Evolutionary conservation across 1,140 invertebrate genomes (phyloP).

Genomic region (Brachionus asplanchnoidis): DNA sequence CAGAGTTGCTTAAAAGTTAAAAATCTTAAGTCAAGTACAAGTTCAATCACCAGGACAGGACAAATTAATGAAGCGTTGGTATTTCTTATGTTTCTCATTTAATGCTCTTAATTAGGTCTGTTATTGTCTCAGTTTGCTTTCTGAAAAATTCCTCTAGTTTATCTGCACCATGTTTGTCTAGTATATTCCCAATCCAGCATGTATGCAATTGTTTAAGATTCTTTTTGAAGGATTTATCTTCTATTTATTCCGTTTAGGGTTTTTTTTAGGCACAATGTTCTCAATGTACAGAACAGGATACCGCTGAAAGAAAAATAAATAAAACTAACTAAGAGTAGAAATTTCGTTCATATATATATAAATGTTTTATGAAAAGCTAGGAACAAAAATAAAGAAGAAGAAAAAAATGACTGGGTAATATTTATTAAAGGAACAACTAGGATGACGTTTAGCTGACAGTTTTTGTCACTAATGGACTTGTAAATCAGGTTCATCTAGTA

Average conservation of each 20-base stretch:
- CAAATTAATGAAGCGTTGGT: background rate
- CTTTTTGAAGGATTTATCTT: background rate
- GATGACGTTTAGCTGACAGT: background rate
- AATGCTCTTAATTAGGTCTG: background rate
- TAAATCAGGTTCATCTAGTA: background rate
- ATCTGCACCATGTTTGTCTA: background rate
- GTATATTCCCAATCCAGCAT: slow-evolving; percentile 3
- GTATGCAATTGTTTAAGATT: background rate
- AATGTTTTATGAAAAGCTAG: background rate
- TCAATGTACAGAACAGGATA: background rate
- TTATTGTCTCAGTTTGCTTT: background rate
- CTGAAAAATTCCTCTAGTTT: background rate
- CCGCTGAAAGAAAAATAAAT: too few relatives aligned
- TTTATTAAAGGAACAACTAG: background rate
- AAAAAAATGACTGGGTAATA: background rate
- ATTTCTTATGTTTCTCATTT: background rate
- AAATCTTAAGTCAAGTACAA: too few relatives aligned
- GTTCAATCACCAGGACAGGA: too few relatives aligned
- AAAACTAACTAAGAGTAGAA: background rate
- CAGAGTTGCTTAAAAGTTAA: too few relatives aligned
- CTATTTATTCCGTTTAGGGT: background rate
- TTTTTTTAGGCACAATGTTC: background rate
- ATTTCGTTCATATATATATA: background rate
- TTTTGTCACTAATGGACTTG: background rate
- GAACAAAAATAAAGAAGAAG: background rate